Base-by-base conservation (phyloP, 2,113 vertebrate species). In the Octodon degus region DNA sequence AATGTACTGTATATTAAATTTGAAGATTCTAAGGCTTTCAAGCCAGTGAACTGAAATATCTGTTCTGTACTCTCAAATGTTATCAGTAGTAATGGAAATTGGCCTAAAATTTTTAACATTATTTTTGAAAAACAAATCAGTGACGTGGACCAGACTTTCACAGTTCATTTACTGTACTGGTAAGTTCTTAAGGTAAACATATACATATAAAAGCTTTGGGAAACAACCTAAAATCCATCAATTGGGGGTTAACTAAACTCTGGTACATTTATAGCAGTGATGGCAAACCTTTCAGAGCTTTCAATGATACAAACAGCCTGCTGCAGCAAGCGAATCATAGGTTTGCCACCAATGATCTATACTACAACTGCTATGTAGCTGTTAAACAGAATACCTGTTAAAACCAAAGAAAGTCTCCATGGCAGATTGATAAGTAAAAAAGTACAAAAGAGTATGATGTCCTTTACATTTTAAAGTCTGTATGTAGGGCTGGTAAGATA, bases 21-120 rank as follows among this genome's bases (percentile, higher is more conserved):
- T 82, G 80, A 81, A 91, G 70, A 91, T 85, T 74, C 60, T 40
- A 92, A 89, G 72, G 37, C 53, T 90, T 94, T 50, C 80, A 96
- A 86, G 63, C 92, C 30, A 82, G 7, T 82, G 32, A 67, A 81
- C 58, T 87, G 82, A 89, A 94, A 89, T 94, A 24, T 80, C 20
- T 84, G 25, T 81, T 91, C 55, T 91, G 34, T 76, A 68, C 24
- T 84, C 55, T 92, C 55, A 62, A 63, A 60, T 60, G 24, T 47
- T 94, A 9, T 93, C 89, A 60, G 34, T 34, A 94, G 30, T 34
- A 86, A 82, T 79, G 19, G 74, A 95, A 76, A 82, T 10, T 27
- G 67, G 34, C 79, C 30, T 7, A 67, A 86, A 19, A 32, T n/a
- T 79, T 74, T 68, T 55, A 40, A 43, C 58, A 72, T 43, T n/a